Conservation (phyloP, 92 coral and sea anemone genomes). For the Zoanthus gigantus region DNA sequence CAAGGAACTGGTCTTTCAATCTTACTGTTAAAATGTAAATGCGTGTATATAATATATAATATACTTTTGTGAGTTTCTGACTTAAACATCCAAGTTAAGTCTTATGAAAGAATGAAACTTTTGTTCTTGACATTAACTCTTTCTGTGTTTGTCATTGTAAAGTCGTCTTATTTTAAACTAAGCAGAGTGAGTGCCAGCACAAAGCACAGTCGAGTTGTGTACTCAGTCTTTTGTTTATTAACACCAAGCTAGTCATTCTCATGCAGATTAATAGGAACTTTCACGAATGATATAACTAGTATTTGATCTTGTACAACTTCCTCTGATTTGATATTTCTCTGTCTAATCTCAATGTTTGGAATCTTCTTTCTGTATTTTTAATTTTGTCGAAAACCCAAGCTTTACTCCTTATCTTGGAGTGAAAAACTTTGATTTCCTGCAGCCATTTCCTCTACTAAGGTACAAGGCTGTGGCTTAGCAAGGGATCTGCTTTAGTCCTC, state of each 20-base stretch:
- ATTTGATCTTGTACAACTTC: slow-evolving; percentile 3
- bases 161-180: slow-evolving; percentile 12
- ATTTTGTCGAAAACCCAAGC: background rate
- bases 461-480: slow-evolving; percentile 27
- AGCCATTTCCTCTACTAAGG: slow-evolving; percentile 28
- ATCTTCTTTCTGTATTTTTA: background rate
- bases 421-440: slow-evolving; percentile 31
- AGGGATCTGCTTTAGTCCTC: background rate
- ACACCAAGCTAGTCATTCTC: slow-evolving; percentile 15
- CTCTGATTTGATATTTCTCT: background rate
- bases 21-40: slow-evolving; percentile 18
- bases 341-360: background rate
- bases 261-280: slow-evolving; percentile 35
- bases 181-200: background rate
- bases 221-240: slow-evolving; percentile 28
- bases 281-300: slow-evolving; percentile 20
- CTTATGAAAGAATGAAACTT: background rate
- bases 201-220: slow-evolving; percentile 17
- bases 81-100: slow-evolving; percentile 25
- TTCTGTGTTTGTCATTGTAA: background rate
- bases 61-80: background rate
- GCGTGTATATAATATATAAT: slow-evolving; percentile 12
- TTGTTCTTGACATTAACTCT: background rate
- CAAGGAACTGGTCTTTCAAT: background rate
- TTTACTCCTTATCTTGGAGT: slow-evolving; percentile 22